A percentile compares a stretch with the other conserved stretches of the same genome.
phyloP scores from a whole-genome alignment of 2,797 vertebrate species.

The Vespertilio murinus region DNA sequence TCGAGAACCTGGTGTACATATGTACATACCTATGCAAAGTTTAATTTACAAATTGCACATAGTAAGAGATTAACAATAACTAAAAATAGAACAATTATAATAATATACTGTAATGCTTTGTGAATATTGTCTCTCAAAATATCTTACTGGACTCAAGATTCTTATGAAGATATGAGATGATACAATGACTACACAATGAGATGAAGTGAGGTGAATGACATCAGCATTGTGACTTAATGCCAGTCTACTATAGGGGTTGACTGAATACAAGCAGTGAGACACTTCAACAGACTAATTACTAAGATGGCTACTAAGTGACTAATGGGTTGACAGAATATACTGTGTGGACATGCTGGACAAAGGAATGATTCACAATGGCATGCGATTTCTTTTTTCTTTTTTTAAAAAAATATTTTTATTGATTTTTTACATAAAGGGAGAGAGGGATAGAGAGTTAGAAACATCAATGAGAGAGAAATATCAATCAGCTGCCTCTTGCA shows the following conservation, averaged over 20 bases:
- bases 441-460: no score
- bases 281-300: background rate
- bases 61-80: background rate
- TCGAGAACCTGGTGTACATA: background rate
- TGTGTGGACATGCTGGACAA: background rate
- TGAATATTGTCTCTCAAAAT: background rate
- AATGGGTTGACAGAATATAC: background rate
- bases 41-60: background rate
- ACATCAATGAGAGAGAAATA: no score
- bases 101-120: background rate
- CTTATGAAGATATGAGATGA: background rate
- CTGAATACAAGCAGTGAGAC: background rate
- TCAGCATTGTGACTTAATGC: background rate
- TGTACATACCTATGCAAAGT: background rate
- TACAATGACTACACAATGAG: background rate
- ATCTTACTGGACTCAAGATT: background rate
- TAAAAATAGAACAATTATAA: background rate
- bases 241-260: background rate
- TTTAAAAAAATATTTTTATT: no score
- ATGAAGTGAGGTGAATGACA: background rate
- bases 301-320: background rate
- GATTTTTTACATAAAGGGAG: no score
- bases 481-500: no score
- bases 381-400: background rate
- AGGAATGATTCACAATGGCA: background rate